These are phyloP conservation scores for Trogon surrucura DNA, from an alignment of 2,113 vertebrate species.

Conservation along the genomic window DNA sequence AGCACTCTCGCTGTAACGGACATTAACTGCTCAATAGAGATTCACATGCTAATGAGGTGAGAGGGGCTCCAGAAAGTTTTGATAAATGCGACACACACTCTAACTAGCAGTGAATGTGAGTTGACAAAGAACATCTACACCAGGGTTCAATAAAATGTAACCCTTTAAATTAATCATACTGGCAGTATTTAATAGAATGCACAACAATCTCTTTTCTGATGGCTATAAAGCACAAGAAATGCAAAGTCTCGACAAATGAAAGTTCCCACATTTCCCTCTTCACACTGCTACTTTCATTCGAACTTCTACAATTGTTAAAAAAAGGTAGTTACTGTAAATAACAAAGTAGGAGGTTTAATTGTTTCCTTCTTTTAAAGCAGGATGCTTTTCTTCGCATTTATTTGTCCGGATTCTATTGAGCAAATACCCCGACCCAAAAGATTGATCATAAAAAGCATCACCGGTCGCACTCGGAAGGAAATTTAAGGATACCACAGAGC, in stretches of 20 bases:
- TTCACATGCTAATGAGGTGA: conserved; percentile 96
- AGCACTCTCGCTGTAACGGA: conserved; percentile 87
- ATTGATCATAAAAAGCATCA: conserved; percentile 66
- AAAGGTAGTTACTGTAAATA: conserved; percentile 78
- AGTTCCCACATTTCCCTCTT: conserved; percentile 80
- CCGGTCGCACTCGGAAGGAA: conserved; percentile 48
- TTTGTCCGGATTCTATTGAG: conserved; percentile 58
- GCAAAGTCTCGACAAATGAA: conserved; percentile 75
- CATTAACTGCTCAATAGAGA: conserved; percentile 91
- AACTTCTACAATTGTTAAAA: conserved; percentile 72
- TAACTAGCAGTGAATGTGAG: conserved; percentile 82
- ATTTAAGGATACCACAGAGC: conserved; percentile 45
- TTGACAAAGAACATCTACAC: conserved; percentile 82
- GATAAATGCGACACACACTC: conserved; percentile 90
- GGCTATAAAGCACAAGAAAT: conserved; percentile 77
- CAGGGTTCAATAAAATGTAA: conserved; percentile 82
- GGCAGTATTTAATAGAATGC: conserved; percentile 83
- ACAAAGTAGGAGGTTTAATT: conserved; percentile 73
- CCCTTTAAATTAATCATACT: conserved; percentile 87
- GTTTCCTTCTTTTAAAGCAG: conserved; percentile 67
- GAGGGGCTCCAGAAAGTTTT: conserved; percentile 88
- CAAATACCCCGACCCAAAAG: conserved; percentile 50
- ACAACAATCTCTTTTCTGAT: conserved; percentile 82
- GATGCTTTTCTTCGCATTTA: conserved; percentile 64
- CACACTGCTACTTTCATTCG: conserved; percentile 74